These are phyloP conservation scores for Platysternon megacephalum DNA, from an alignment of 2,113 vertebrate species.

Conservation along the genomic window DNA sequence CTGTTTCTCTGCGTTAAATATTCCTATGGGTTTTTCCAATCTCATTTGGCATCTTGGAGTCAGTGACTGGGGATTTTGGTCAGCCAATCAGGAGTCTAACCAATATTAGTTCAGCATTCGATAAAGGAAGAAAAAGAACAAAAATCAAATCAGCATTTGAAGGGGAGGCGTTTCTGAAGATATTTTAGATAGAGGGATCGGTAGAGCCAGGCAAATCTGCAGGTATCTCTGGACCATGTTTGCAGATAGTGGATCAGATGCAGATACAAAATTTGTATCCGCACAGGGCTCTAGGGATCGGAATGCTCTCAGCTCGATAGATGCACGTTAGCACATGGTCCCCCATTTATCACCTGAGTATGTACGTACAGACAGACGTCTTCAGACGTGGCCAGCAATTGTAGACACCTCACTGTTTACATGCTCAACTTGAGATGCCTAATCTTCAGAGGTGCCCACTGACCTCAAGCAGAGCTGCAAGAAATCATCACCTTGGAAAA, in stretches of 20 bases:
- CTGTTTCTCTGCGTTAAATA: neutral
- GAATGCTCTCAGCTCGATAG: neutral
- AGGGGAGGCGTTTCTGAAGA: neutral
- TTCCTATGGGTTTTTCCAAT: neutral
- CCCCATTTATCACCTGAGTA: neutral
- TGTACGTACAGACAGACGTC: neutral
- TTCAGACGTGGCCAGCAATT: neutral
- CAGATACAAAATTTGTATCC: too few relatives aligned
- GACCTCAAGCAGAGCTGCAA: neutral
- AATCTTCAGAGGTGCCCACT: neutral
- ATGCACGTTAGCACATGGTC: neutral
- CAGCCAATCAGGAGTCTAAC: neutral
- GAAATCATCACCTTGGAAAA: neutral
- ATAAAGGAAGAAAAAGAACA: neutral
- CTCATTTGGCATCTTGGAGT: neutral
- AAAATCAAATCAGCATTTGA: neutral
- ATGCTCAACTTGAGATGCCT: neutral
- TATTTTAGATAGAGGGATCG: neutral
- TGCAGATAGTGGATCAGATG: too few relatives aligned
- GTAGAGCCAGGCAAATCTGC: neutral
- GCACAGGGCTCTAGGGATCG: neutral
- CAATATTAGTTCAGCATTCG: neutral
- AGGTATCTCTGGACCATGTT: too few relatives aligned
- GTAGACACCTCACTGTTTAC: neutral
- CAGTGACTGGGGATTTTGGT: neutral